Evolutionary conservation across 1,140 invertebrate species (phyloP).

Genomic region (Drosophila serrata): DNA sequence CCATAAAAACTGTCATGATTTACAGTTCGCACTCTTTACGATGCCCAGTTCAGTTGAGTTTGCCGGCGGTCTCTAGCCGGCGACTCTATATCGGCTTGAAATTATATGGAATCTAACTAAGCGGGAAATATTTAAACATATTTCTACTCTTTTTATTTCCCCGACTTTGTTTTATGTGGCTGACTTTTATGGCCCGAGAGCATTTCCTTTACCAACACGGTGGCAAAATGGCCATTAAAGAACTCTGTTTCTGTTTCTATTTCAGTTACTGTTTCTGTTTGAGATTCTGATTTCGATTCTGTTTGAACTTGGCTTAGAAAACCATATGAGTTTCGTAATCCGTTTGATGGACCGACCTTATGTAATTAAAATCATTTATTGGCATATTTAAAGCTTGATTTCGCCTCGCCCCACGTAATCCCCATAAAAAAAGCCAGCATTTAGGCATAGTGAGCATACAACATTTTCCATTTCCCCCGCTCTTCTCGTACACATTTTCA

Average conservation of each 20-base stretch:
- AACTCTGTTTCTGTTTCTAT: neutral
- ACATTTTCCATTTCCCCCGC: constrained; percentile 52
- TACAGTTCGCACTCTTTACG: constrained; percentile 82
- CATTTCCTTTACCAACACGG: constrained; percentile 62
- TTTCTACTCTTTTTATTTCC: constrained; percentile 54
- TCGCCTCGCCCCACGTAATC: constrained; percentile 61
- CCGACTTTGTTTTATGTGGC: constrained; percentile 45
- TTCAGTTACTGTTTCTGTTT: neutral
- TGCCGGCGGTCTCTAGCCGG: constrained; percentile 43
- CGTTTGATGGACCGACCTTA: constrained; percentile 44
- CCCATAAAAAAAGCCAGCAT: constrained; percentile 57
- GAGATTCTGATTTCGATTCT: constrained; percentile 15
- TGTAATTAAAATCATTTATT: constrained; percentile 80
- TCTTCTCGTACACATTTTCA: constrained; percentile 62
- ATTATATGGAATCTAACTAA: constrained; percentile 79
- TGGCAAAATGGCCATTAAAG: constrained; percentile 56
- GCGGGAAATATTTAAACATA: constrained; percentile 77
- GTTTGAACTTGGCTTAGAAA: constrained; percentile 26
- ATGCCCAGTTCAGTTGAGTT: constrained; percentile 39
- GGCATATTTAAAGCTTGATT: constrained; percentile 66
- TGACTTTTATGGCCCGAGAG: constrained; percentile 64
- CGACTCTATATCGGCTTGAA: constrained; percentile 59
- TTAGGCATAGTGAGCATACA: constrained; percentile 35
- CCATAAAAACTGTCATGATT: constrained; percentile 80
- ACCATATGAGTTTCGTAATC: constrained; percentile 1